phyloP scores from a whole-genome alignment of 2,888 invertebrate species.

The Pseudanteris insignis region DNA sequence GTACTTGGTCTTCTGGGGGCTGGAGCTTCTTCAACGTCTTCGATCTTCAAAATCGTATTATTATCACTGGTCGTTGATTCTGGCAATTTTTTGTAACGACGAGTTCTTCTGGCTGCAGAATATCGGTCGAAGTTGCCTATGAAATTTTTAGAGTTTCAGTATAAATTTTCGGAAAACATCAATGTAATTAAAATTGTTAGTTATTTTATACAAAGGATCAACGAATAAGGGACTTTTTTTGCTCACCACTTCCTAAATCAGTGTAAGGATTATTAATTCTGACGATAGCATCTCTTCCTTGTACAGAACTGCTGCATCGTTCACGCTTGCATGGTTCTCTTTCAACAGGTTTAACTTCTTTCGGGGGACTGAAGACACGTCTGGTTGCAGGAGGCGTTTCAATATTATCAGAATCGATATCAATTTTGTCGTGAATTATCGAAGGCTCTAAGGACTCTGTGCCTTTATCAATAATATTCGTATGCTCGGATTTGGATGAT shows the following conservation, averaged over 20 bases:
- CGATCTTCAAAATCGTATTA: constrained; percentile 19
- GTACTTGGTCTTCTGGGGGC: constrained; percentile 53
- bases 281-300: constrained; percentile 51
- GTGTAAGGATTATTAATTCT: constrained; percentile 48
- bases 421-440: constrained; percentile 73
- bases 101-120: constrained; percentile 82
- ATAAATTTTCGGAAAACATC: too few relatives aligned
- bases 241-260: constrained; percentile 59
- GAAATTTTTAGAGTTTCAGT: too few relatives aligned
- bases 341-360: constrained; percentile 69
- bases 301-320: constrained; percentile 57
- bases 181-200: too few relatives aligned
- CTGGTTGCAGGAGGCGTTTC: constrained; percentile 88
- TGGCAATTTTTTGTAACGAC: constrained; percentile 75
- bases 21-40: constrained; percentile 34
- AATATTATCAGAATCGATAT: constrained; percentile 90
- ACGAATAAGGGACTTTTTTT: too few relatives aligned
- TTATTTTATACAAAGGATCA: too few relatives aligned
- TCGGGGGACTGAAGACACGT: constrained; percentile 74
- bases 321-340: constrained; percentile 60
- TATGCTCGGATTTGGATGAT: constrained; percentile 49
- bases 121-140: constrained; percentile 84
- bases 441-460: constrained; percentile 48
- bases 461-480: constrained; percentile 40
- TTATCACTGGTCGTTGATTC: constrained; percentile 54